phyloP scores from a whole-genome alignment of 1,140 invertebrate species.

The Lineus longissimus region DNA sequence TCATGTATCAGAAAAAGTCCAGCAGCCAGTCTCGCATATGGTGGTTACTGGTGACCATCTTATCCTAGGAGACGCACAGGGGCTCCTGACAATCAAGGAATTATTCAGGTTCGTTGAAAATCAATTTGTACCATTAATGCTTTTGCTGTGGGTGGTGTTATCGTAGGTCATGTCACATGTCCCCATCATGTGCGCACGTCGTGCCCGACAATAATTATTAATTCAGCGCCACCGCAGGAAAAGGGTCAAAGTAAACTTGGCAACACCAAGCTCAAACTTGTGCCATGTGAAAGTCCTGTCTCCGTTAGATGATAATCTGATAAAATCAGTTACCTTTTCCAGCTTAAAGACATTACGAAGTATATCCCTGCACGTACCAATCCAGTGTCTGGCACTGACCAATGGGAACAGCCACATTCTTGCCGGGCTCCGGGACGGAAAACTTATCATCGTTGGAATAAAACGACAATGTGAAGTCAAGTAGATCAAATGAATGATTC shows the following conservation, averaged over 20 bases:
- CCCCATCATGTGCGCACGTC: too few species aligned
- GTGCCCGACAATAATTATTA: too few species aligned
- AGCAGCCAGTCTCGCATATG: slow-evolving; percentile 40
- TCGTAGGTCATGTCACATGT: too few species aligned
- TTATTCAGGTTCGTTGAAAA: slow-evolving; percentile 47
- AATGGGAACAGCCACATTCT: slow-evolving; percentile 62
- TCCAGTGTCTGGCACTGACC: slow-evolving; percentile 60
- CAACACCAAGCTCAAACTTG: too few species aligned
- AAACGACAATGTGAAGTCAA: slow-evolving; percentile 29
- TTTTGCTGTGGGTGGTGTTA: background rate
- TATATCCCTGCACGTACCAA: slow-evolving; percentile 61
- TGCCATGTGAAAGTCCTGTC: too few species aligned
- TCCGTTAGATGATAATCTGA: too few species aligned
- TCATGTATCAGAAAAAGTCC: slow-evolving; percentile 58
- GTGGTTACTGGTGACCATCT: slow-evolving; percentile 41
- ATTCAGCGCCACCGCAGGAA: too few species aligned
- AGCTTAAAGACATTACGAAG: slow-evolving; percentile 41
- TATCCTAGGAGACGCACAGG: slow-evolving; percentile 47
- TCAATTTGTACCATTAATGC: background rate
- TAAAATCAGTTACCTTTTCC: slow-evolving; percentile 14
- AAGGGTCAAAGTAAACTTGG: too few species aligned
- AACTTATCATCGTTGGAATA: slow-evolving; percentile 59
- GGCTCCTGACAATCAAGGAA: slow-evolving; percentile 57
- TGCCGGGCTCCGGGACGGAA: slow-evolving; percentile 61
- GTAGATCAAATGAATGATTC: too few species aligned